phyloP scores from a whole-genome alignment of 1,140 invertebrate genomes.

The Nasonia vitripennis region DNA sequence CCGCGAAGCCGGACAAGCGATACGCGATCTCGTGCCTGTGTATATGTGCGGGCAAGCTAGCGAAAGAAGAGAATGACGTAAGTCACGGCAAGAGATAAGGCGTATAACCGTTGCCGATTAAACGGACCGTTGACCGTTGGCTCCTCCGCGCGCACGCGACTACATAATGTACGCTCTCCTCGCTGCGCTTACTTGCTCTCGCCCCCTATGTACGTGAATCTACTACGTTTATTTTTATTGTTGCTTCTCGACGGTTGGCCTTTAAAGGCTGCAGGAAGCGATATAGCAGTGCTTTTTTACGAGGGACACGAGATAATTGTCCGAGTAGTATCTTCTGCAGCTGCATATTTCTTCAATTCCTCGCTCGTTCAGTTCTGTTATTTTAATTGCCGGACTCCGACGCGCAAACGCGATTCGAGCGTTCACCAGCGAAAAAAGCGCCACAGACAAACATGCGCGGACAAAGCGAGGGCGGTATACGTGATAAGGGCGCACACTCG shows the following conservation, averaged over 20 bases:
- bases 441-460: background rate
- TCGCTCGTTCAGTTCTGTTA: too few relatives aligned
- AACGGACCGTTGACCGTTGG: conserved; percentile 27
- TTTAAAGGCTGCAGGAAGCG: too few relatives aligned
- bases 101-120: conserved; percentile 26
- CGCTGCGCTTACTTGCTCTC: background rate
- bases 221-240: background rate
- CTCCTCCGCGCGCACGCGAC: background rate
- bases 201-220: background rate
- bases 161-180: background rate
- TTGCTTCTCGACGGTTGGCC: too few relatives aligned
- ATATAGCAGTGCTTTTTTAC: too few relatives aligned
- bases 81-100: background rate
- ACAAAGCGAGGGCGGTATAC: background rate
- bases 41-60: too few relatives aligned
- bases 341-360: too few relatives aligned
- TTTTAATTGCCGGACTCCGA: too few relatives aligned
- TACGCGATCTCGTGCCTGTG: background rate
- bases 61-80: conserved; percentile 1
- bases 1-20: background rate
- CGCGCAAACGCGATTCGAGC: too few relatives aligned
- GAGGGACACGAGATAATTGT: too few relatives aligned
- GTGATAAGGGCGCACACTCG: background rate
- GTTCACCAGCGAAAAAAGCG: background rate
- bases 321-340: too few relatives aligned